Base-by-base conservation (phyloP, 2,113 vertebrate genomes). In the Tragelaphus scriptus region DNA sequence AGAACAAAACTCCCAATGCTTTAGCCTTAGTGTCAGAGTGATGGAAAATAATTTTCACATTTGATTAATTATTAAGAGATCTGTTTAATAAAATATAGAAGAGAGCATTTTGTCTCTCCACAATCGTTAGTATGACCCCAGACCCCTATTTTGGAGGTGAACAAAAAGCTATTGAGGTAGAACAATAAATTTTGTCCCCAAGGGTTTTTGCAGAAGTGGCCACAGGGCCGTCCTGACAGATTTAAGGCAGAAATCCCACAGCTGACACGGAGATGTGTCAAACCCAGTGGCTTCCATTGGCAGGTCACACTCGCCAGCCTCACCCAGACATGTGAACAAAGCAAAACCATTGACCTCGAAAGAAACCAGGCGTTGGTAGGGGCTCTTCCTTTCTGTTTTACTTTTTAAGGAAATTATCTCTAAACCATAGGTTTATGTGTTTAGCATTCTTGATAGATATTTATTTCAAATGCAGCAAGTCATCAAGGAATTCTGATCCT, bases 41-140 rank as follows among this genome's bases (percentile, higher is more conserved):
- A 98, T 98, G 97, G 97, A 90, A 97, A 97, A 98, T 97, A 98
- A 97, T 97, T 98, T 98, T 96, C 97, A 92, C 93, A 82, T 97
- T 97, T 97, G 94, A 98, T 98, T 98, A 98, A 98, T 98, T 98
- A 98, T 98, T 98, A 98, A 98, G 95, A 95, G 90, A 94, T 77
- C 97, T 97, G 85, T 98, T 98, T 98, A 98, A 98, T 97, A 98
- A 98, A 97, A 98, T 98, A 97, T 87, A 96, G 85, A 97, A 97
- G 98, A 97, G 8, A 94, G 86, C 89, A 90, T 98, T 98, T 98
- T 98, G 87, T 97, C 85, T 96, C 30, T 91, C 58, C 71, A 85
- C 82, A 86, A 59, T 84, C 47, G n/a, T 98, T 97, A 97, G 94
- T 97, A 55, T 98, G 97, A 98, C 97, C 96, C 51, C 6, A 90